These are phyloP conservation scores for Xanthia togata DNA, from an alignment of 2,888 invertebrate species.

Conservation along the genomic window DNA sequence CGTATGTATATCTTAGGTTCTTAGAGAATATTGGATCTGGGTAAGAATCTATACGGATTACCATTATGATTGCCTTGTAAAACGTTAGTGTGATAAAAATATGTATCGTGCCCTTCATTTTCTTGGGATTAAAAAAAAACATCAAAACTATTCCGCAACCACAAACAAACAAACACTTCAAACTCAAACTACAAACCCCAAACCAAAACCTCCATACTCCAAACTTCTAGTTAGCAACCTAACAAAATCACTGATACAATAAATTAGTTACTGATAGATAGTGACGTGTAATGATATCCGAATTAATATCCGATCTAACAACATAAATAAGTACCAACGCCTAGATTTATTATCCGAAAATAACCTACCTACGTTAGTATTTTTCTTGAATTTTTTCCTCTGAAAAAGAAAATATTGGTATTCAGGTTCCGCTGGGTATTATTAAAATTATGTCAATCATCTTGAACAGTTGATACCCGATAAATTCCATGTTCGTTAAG, in stretches of 20 bases:
- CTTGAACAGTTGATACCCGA: slow-evolving; percentile 36
- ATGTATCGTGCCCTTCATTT: neutral
- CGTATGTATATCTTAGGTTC: neutral
- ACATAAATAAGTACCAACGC: neutral
- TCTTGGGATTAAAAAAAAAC: neutral
- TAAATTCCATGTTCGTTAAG: slow-evolving; percentile 34
- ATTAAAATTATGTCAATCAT: slow-evolving; percentile 58
- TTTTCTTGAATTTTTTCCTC: neutral
- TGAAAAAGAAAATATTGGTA: slow-evolving; percentile 26
- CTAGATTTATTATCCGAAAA: neutral
- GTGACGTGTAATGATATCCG: neutral
- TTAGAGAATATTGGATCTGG: neutral
- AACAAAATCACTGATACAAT: neutral
- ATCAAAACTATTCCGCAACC: neutral
- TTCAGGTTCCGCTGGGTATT: slow-evolving; percentile 31
- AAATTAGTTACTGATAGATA: neutral
- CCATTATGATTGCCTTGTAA: no score
- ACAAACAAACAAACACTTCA: neutral
- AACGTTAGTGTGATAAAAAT: neutral
- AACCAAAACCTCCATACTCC: neutral
- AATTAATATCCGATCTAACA: neutral
- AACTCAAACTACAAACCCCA: neutral
- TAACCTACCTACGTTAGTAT: neutral
- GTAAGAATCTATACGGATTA: neutral
- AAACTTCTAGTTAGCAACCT: neutral